Evolutionary conservation across 30 jellyfish, hydroid and myxozoan species (phyloP), one percentile per base, ranked within the genome.

Genomic region (Chrysaora quinquecirrha): DNA sequence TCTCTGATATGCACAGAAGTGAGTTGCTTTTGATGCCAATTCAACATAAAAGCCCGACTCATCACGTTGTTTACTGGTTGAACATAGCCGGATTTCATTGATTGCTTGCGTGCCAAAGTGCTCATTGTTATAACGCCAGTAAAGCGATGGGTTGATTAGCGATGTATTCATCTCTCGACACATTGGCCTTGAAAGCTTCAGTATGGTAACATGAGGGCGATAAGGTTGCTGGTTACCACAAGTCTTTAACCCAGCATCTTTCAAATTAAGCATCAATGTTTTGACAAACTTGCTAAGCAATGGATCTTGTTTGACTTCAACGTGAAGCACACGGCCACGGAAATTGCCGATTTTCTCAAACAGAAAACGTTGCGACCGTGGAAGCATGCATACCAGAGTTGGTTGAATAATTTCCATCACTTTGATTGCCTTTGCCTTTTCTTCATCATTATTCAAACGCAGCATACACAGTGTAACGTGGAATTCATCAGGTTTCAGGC

Each of bases 401-500:
- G 81, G 88, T 64, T 88, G 93, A 46, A 95, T 48, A 2, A 83
- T 29, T 22, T 88, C 72, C 56, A 88, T 64, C 25, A 95, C 96
- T 30, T 46, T 32, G 6, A 52, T 7, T 0, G 97, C 99, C 47
- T 47, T 81, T 21, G 48, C 43, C 71, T 52, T 83, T 34, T 95
- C 99, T n/a, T 60, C 80, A 33, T 95, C 96, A 54, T 67, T 85
- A 16, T 95, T 79, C 43, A 95, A 65, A 2, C 93, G 80, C 20
- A 95, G 43, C 99, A 95, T 95, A 58, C 93, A 88, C 64, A 95
- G 62, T 28, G 99, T 95, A 4, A 95, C 94, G 85, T 95, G 99
- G 29, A 84, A 48, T n/a, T 65, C 90, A 25, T 43, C 30, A 34
- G 52, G 82, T 28, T 67, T 75, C 56, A 88, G 61, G 73, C 88